Evolutionary conservation across 1,140 invertebrate species (phyloP), one percentile per base, ranked within the genome.

Genomic region (Monochamus saltuarius): DNA sequence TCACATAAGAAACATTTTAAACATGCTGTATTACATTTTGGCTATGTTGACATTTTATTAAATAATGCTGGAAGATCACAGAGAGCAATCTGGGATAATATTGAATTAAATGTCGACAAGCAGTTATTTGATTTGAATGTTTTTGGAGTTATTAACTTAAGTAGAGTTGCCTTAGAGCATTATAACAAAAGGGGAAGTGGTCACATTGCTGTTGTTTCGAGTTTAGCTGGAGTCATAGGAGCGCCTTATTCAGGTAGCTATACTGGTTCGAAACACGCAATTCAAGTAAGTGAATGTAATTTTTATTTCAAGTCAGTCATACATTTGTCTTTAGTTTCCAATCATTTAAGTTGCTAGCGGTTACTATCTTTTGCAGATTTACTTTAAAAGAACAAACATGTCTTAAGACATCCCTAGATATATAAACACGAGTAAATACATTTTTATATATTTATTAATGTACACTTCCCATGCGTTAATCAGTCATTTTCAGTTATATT

Each of bases 21-120:
- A 36, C 75, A 80, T 56, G 85, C 92, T 1, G 67, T 93, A 0
- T 69, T 82, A n/a, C 83, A 89, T 72, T 94, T 92, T 77, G 86
- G 86, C 54, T 79, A 82, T 66, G 70, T 94, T 8, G 89, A 94
- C 75, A 84, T 93, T 59, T 78, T 94, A 17, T 83, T 94, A 0
- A 91, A 89, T 70, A 94, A 94, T 79, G 91, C 90, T 11, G 91
- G 91, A 3, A 76, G 90, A 62, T 88, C 88, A 34, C 92, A 95
- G 78, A 75, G 91, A 62, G 90, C 89, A 2, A 60, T 73, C 22
- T 94, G 90, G 87, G 85, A 88, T 59, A 80, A 89, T 1, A 92
- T 91, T 59, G 83, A 90, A 1, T 45, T 92, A 0, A 70, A 80
- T 49, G 90, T 95, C 0, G 91, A 96, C 72, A 81, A 82, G 54